Percentiles rank a stretch among this genome's conserved stretches.
Conservation (phyloP, 1,140 invertebrate genomes). For the Mycetomoellerius zeteki region DNA sequence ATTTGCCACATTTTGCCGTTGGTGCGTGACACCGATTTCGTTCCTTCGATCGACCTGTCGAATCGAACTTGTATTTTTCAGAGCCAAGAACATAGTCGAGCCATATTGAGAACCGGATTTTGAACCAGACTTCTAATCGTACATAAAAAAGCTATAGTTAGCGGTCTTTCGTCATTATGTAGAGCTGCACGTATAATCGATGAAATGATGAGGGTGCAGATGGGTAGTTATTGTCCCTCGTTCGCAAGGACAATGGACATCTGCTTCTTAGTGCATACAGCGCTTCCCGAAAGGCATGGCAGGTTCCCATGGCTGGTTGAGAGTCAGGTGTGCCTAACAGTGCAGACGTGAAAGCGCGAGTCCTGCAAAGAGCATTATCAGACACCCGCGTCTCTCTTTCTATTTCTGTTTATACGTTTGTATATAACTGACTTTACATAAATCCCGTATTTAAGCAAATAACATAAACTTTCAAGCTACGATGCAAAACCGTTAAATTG, state of each 20-base stretch:
- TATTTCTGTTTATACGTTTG: constrained; percentile 4
- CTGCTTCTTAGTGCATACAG: constrained; percentile 13
- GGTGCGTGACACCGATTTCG: constrained; percentile 53
- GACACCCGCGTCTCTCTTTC: constrained; percentile 17
- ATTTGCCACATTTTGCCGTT: constrained; percentile 35
- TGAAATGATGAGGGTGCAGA: constrained; percentile 26
- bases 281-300: constrained; percentile 46
- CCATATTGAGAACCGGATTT: constrained; percentile 31
- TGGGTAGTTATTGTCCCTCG: constrained; percentile 47
- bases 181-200: constrained; percentile 35
- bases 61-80: background rate
- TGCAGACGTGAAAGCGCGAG: constrained; percentile 32
- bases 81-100: background rate
- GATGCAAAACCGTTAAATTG: background rate
- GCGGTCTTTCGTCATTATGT: constrained; percentile 18
- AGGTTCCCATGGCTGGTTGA: constrained; percentile 34
- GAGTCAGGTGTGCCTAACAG: constrained; percentile 59
- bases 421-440: background rate
- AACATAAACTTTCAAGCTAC: background rate
- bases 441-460: constrained; percentile 9
- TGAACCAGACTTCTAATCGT: background rate
- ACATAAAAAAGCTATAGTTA: background rate
- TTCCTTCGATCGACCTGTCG: constrained; percentile 7
- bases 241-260: constrained; percentile 61
- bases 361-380: constrained; percentile 18